Percentiles rank a stretch among this genome's conserved stretches.
These are phyloP conservation scores for Scylla paramamosain DNA, from an alignment of 1,140 invertebrate species.

Conservation along the genomic window DNA sequence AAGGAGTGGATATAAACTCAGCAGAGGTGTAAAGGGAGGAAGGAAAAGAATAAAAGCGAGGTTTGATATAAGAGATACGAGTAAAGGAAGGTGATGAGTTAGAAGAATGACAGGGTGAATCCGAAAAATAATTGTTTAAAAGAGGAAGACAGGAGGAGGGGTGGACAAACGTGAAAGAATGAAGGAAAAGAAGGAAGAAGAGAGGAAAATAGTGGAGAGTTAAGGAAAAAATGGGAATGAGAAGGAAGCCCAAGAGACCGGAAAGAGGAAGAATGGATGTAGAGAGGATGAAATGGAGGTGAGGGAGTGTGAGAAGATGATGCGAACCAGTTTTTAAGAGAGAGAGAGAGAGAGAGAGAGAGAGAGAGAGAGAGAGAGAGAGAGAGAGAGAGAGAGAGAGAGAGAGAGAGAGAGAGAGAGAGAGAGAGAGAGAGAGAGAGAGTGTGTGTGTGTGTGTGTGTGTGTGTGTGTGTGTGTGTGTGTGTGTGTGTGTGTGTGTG, in stretches of 20 bases:
- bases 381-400: constrained; percentile 5
- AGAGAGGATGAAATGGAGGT: too few species aligned
- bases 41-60: too few species aligned
- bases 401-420: not conserved
- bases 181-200: not conserved
- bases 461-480: too few species aligned
- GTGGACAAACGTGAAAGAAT: not conserved
- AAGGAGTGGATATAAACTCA: too few species aligned
- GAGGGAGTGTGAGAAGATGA: too few species aligned
- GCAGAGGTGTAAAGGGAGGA: too few species aligned
- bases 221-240: not conserved
- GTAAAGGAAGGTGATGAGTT: too few species aligned
- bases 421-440: constrained; percentile 22
- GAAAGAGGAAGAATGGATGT: not conserved
- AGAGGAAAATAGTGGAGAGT: not conserved
- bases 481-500: too few species aligned
- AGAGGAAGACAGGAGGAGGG: not conserved
- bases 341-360: not conserved
- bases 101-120: too few species aligned
- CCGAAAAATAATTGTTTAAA: too few species aligned
- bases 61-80: too few species aligned
- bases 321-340: not conserved
- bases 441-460: too few species aligned
- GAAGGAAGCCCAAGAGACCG: not conserved
- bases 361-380: not conserved